A percentile compares a stretch with the other conserved stretches of the same genome.
phyloP scores from a whole-genome alignment of 2,888 invertebrate genomes.

The Metellina segmentata region DNA sequence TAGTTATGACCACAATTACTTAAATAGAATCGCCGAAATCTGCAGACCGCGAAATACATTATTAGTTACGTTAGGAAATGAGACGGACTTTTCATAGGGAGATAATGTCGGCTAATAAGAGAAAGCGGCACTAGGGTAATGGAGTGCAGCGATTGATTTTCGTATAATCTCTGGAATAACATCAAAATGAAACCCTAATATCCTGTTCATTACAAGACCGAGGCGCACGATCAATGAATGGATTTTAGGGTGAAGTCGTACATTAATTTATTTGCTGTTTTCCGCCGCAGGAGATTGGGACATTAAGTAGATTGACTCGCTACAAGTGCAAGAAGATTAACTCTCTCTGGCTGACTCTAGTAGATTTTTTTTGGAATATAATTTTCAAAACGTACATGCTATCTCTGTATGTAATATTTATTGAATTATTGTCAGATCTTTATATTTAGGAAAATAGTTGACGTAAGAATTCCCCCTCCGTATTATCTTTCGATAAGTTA shows the following conservation, averaged over 20 bases:
- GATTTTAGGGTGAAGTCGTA: not conserved
- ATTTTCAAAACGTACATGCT: not conserved
- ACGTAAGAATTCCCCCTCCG: too few relatives aligned
- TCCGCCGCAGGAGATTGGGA: not conserved
- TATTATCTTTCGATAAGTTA: too few relatives aligned
- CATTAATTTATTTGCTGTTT: not conserved
- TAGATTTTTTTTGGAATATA: not conserved
- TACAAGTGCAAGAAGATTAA: not conserved
- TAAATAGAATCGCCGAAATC: slow-evolving; percentile 44
- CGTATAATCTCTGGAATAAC: not conserved
- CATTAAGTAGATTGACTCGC: not conserved
- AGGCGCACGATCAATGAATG: not conserved
- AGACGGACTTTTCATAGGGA: slow-evolving; percentile 27
- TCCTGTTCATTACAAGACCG: slow-evolving; percentile 17
- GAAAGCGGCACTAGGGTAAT: not conserved
- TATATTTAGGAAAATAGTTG: too few relatives aligned
- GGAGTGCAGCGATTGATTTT: slow-evolving; percentile 48
- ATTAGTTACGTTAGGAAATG: slow-evolving; percentile 66
- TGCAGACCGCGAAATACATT: slow-evolving; percentile 57
- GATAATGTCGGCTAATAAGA: slow-evolving; percentile 13
- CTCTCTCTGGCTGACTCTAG: not conserved
- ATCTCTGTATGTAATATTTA: too few relatives aligned
- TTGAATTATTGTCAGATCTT: too few relatives aligned
- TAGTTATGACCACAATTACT: slow-evolving; percentile 66
- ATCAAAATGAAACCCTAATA: slow-evolving; percentile 8